Percentiles rank a stretch among this genome's conserved stretches.
Evolutionary conservation across 2,797 vertebrate species (phyloP).

Genomic region (Acomys russatus): DNA sequence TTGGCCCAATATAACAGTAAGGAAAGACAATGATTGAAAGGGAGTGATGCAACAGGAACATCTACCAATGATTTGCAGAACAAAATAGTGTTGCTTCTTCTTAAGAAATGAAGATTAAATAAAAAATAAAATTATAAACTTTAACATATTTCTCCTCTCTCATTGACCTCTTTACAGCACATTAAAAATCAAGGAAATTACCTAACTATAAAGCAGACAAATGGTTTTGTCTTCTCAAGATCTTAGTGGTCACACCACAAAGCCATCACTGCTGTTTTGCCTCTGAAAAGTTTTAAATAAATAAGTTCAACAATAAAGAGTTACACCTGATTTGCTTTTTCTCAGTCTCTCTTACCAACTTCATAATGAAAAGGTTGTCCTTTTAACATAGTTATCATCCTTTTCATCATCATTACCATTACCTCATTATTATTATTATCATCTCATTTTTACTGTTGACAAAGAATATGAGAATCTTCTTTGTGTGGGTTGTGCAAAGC

Average conservation of each 20-base stretch:
- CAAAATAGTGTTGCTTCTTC: neutral
- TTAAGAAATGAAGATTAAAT: neutral
- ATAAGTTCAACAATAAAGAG: no score
- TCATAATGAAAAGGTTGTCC: neutral
- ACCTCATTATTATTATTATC: no score
- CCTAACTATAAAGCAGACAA: neutral
- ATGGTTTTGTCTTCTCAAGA: neutral
- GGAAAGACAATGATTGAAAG: neutral
- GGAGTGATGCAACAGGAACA: neutral
- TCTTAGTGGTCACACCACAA: neutral
- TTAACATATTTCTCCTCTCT: neutral
- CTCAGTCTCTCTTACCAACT: neutral
- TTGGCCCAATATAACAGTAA: neutral
- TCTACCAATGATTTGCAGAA: neutral
- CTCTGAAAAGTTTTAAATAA: neutral
- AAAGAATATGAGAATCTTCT: neutral
- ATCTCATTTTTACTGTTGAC: neutral
- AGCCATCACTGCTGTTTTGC: neutral
- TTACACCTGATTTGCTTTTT: neutral
- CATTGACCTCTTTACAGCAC: neutral
- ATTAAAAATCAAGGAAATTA: neutral
- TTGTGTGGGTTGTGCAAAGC: neutral
- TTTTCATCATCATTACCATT: neutral
- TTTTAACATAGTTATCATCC: neutral
- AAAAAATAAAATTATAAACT: neutral